These are phyloP conservation scores for Labeo rohita DNA, from an alignment of 2,113 vertebrate genomes.

Conservation along the genomic window DNA sequence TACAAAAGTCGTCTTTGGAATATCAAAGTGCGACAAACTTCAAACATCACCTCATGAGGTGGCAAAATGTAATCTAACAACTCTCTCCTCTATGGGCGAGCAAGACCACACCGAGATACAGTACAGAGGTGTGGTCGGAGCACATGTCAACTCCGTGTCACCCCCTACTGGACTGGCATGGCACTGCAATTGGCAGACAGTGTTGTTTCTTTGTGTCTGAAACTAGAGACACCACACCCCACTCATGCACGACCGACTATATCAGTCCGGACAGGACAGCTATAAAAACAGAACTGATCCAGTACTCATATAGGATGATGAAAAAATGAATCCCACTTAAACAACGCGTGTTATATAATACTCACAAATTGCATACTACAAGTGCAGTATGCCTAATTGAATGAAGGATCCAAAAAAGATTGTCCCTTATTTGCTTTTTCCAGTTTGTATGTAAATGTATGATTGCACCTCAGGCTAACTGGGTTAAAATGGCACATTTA, in stretches of 20 bases:
- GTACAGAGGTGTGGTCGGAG: not conserved
- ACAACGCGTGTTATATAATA: conserved; percentile 7
- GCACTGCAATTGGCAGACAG: conserved; percentile 29
- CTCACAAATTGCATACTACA: not conserved
- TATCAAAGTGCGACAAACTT: not conserved
- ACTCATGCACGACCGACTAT: conserved; percentile 14
- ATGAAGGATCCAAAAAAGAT: not conserved
- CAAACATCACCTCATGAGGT: not conserved
- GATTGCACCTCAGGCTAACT: not conserved
- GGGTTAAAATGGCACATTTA: not conserved
- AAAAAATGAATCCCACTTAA: conserved; percentile 10
- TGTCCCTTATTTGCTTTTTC: not conserved
- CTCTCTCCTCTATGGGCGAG: not conserved
- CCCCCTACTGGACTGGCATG: conserved; percentile 35
- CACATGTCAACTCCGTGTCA: not conserved
- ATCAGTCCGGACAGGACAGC: conserved; percentile 10
- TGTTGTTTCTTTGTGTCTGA: conserved; percentile 44
- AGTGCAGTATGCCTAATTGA: not conserved
- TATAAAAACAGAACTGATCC: conserved; percentile 21
- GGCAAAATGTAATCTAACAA: not conserved
- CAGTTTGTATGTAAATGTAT: not conserved
- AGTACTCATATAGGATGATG: not conserved
- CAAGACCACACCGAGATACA: not conserved
- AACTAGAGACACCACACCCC: conserved; percentile 14
- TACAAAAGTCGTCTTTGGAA: not conserved